These are phyloP conservation scores for Lumbricus terrestris DNA, from an alignment of 2,888 invertebrate genomes.

Conservation along the genomic window DNA sequence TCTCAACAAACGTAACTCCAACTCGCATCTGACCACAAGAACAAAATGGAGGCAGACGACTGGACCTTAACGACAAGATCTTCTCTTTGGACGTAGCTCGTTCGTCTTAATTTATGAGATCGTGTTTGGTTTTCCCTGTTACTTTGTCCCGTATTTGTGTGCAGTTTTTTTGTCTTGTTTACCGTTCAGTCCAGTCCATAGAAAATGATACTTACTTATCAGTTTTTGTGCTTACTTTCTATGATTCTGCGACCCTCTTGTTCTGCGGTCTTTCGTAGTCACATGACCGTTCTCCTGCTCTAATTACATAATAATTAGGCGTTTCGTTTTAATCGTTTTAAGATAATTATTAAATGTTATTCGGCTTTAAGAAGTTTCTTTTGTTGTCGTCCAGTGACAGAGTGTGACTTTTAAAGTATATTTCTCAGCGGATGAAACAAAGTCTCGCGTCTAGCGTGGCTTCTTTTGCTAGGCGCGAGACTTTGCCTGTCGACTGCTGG, in stretches of 20 bases:
- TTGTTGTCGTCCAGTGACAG: not conserved
- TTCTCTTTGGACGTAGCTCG: not conserved
- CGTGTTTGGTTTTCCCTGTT: not conserved
- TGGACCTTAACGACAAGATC: not conserved
- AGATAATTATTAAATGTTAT: not conserved
- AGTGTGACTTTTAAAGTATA: not conserved
- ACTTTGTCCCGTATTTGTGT: not conserved
- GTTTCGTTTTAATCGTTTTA: not conserved
- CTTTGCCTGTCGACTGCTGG: not conserved
- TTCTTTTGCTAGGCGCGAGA: not conserved
- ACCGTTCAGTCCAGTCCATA: not conserved
- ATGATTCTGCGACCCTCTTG: not conserved
- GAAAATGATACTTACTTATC: not conserved
- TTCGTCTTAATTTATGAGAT: not conserved
- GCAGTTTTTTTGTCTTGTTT: not conserved
- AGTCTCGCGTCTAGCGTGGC: not conserved
- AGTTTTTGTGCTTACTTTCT: not conserved
- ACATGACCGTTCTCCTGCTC: not conserved
- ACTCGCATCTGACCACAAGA: not conserved
- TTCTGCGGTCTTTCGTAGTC: not conserved
- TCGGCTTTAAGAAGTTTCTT: not conserved
- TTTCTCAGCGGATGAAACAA: not conserved
- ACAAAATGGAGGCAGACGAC: not conserved
- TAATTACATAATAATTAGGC: not conserved
- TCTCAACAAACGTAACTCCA: not conserved